phyloP scores from a whole-genome alignment of 1,140 invertebrate species.

The Vanessa tameamea region DNA sequence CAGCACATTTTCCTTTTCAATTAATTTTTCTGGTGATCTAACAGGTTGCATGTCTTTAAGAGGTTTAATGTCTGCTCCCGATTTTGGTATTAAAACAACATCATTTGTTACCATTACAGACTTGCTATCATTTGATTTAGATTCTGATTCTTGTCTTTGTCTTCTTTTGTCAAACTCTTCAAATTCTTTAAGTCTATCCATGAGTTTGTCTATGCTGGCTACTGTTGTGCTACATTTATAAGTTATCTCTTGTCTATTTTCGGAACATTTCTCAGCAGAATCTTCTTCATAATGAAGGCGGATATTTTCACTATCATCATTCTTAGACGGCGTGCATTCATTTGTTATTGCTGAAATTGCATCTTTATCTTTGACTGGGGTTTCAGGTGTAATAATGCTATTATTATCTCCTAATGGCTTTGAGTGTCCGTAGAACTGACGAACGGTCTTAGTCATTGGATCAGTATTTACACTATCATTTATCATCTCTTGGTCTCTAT shows the following conservation, averaged over 20 bases:
- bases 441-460: conserved; percentile 57
- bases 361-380: conserved; percentile 76
- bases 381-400: conserved; percentile 63
- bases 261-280: conserved; percentile 62
- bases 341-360: conserved; percentile 58
- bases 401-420: conserved; percentile 69
- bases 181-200: conserved; percentile 78
- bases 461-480: conserved; percentile 53
- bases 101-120: conserved; percentile 77
- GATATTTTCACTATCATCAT: conserved; percentile 74
- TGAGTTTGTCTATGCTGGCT: conserved; percentile 76
- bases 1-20: conserved; percentile 76
- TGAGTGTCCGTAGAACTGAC: conserved; percentile 64
- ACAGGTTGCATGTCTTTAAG: conserved; percentile 74
- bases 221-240: conserved; percentile 60
- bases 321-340: conserved; percentile 73
- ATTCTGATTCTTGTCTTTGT: conserved; percentile 74
- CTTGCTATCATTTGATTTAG: conserved; percentile 61
- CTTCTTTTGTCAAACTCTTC: conserved; percentile 78
- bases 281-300: conserved; percentile 73
- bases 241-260: conserved; percentile 67
- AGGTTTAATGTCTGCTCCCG: conserved; percentile 72
- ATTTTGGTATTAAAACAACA: conserved; percentile 77
- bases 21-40: conserved; percentile 68
- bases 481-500: conserved; percentile 62